phyloP scores from a whole-genome alignment of 2,888 invertebrate species.

The Bombylius discolor region DNA sequence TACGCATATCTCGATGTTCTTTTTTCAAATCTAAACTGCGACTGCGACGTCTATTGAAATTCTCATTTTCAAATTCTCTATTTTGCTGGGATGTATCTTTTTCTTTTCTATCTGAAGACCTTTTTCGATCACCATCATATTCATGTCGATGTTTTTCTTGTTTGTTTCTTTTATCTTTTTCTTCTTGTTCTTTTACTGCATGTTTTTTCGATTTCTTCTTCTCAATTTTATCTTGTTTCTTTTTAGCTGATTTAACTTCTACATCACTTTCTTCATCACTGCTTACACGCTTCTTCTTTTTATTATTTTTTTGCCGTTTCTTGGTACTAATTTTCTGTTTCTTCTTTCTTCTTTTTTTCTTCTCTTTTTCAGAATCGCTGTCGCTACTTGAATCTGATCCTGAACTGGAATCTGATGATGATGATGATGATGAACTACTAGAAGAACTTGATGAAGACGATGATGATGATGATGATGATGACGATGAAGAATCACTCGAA shows the following conservation, averaged over 20 bases:
- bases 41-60: not conserved
- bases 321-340: conserved; percentile 7
- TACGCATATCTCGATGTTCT: not conserved
- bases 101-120: no score
- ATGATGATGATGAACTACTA: conserved; percentile 13
- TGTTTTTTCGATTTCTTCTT: not conserved
- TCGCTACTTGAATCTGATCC: conserved; percentile 18
- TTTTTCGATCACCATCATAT: not conserved
- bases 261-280: not conserved
- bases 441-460: conserved; percentile 13
- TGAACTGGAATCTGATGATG: conserved; percentile 17
- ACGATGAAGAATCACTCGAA: not conserved
- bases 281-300: not conserved
- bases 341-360: conserved; percentile 15
- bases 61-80: no score
- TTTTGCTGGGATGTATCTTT: not conserved
- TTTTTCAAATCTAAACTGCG: not conserved
- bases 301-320: not conserved
- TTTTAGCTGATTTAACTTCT: not conserved
- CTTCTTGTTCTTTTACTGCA: no score
- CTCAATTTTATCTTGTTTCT: not conserved
- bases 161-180: no score
- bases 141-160: no score
- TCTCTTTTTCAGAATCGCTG: conserved; percentile 15
- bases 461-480: conserved; percentile 15